A percentile compares a stretch with the other conserved stretches of the same genome.
phyloP scores from a whole-genome alignment of 2,888 invertebrate genomes.

The Temnothorax unifasciatus region DNA sequence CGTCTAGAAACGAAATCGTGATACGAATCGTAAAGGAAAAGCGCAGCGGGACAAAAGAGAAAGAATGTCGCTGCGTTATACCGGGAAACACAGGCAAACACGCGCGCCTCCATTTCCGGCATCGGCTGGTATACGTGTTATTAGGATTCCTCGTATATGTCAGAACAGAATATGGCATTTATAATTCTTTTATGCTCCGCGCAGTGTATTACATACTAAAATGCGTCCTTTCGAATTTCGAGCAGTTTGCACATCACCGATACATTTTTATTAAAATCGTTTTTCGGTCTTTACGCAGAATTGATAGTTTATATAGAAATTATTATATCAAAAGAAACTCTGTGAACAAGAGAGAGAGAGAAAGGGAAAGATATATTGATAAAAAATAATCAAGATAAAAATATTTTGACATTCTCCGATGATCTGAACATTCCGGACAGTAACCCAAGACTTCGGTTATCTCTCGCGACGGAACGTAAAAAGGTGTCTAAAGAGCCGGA shows the following conservation, averaged over 20 bases:
- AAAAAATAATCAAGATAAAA: slow-evolving; percentile 9
- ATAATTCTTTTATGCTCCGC: slow-evolving; percentile 17
- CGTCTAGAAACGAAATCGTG: slow-evolving; percentile 65
- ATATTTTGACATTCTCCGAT: slow-evolving; percentile 3
- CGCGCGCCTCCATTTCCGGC: slow-evolving; percentile 16
- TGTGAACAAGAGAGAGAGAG: neutral
- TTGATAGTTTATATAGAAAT: neutral
- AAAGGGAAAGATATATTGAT: neutral
- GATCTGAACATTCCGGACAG: neutral
- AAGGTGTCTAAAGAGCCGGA: neutral
- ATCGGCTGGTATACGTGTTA: slow-evolving; percentile 14
- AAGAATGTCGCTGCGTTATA: slow-evolving; percentile 34
- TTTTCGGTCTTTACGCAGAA: neutral
- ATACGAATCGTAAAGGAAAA: slow-evolving; percentile 57
- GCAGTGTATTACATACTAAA: neutral
- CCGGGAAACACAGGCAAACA: slow-evolving; percentile 10
- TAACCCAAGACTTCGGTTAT: slow-evolving; percentile 15
- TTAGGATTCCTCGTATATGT: slow-evolving; percentile 12
- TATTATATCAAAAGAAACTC: neutral
- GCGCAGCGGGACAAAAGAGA: slow-evolving; percentile 11
- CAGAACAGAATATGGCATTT: neutral
- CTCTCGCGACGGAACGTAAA: slow-evolving; percentile 16
- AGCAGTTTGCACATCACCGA: neutral
- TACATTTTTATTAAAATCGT: neutral
- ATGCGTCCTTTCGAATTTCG: neutral